Percentiles rank a stretch among this genome's conserved stretches.
These are phyloP conservation scores for Momotus momota DNA, from an alignment of 2,797 vertebrate genomes.

Conservation along the genomic window DNA sequence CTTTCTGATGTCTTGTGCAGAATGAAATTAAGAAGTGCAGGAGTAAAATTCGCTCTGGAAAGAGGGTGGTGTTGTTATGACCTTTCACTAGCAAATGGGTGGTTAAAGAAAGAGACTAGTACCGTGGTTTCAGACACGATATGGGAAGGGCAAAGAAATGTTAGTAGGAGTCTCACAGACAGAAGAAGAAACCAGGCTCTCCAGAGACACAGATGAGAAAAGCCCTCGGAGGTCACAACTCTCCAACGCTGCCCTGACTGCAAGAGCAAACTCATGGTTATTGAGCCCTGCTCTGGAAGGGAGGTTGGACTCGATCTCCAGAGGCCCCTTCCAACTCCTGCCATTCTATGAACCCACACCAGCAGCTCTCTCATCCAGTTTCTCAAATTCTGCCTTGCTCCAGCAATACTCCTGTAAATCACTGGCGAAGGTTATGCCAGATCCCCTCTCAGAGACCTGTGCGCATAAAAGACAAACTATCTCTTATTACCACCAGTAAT, in stretches of 20 bases:
- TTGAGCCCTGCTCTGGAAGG: too few species aligned
- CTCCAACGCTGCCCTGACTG: neutral
- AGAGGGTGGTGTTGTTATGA: neutral
- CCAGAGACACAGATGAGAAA: neutral
- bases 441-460: neutral
- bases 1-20: neutral
- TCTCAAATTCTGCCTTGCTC: neutral
- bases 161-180: fast-evolving
- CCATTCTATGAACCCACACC: neutral
- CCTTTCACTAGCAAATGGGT: neutral
- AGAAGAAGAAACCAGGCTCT: neutral
- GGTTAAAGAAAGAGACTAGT: neutral
- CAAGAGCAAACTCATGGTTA: too few species aligned
- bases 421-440: neutral
- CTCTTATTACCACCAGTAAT: neutral
- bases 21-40: neutral
- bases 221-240: neutral
- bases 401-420: neutral
- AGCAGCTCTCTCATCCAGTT: neutral
- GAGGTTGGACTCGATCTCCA: too few species aligned
- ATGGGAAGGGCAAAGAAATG: neutral
- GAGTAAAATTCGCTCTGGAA: neutral
- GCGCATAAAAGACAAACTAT: neutral
- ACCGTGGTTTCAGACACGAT: fast-evolving
- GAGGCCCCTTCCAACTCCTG: fast-evolving